phyloP scores from a whole-genome alignment of 2,113 vertebrate genomes.

The Climacteris rufus region DNA sequence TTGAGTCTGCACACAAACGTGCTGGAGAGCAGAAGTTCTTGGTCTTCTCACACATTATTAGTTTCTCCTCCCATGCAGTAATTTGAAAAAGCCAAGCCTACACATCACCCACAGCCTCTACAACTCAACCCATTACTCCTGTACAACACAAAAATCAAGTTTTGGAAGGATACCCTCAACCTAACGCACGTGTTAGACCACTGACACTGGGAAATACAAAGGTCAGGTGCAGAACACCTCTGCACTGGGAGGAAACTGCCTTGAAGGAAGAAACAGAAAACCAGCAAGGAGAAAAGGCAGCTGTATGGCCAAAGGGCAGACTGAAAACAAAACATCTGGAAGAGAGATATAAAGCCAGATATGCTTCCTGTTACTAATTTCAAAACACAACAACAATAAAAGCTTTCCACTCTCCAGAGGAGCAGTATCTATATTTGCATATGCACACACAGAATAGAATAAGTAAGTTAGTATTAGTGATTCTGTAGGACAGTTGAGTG shows the following conservation, averaged over 20 bases:
- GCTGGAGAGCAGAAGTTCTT: neutral
- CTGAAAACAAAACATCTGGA: neutral
- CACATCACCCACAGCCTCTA: neutral
- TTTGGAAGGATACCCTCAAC: neutral
- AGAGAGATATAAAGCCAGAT: neutral
- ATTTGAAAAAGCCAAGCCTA: neutral
- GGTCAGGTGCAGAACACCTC: neutral
- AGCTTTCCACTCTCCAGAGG: neutral
- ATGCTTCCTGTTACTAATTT: neutral
- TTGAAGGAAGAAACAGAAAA: neutral
- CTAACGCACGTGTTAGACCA: neutral
- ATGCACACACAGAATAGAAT: neutral
- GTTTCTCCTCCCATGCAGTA: neutral
- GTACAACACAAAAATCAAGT: neutral
- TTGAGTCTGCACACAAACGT: neutral
- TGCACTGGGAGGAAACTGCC: neutral
- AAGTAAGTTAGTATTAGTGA: neutral
- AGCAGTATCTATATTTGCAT: fast-evolving
- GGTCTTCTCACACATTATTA: neutral
- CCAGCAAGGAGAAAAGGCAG: neutral
- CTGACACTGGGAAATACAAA: neutral
- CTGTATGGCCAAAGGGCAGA: neutral
- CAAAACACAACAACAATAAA: neutral
- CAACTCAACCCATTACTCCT: neutral
- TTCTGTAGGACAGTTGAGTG: neutral